A percentile compares a stretch with the other conserved stretches of the same genome.
These are phyloP conservation scores for Thamnophis elegans DNA, from an alignment of 2,797 vertebrate species.

Conservation along the genomic window DNA sequence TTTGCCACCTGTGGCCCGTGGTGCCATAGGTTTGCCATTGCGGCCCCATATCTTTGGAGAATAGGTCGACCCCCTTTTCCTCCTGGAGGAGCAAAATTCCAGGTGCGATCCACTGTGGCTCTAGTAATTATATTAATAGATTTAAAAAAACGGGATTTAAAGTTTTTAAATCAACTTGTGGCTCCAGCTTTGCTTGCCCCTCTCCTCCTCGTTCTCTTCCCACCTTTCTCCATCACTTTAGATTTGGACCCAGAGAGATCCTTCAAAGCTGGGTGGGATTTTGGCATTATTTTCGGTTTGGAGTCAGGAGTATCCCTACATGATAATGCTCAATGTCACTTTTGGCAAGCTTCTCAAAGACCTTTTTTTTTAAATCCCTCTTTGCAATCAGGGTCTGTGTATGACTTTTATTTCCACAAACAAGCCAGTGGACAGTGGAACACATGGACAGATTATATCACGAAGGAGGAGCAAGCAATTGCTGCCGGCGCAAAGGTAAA, in stretches of 20 bases:
- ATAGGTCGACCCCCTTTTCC: too few relatives aligned
- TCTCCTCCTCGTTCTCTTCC: neutral
- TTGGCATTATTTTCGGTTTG: neutral
- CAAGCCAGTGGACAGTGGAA: conserved; percentile 82
- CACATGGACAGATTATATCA: conserved; percentile 84
- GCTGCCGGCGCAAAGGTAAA: conserved; percentile 77
- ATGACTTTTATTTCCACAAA: conserved; percentile 90
- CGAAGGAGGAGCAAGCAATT: conserved; percentile 79
- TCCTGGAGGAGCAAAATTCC: too few relatives aligned
- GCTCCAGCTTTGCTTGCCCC: neutral
- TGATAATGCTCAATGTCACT: neutral
- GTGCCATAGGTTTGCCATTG: too few relatives aligned
- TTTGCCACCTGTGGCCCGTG: too few relatives aligned
- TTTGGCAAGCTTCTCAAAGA: conserved; percentile 16
- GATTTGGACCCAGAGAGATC: neutral
- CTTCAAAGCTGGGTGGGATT: neutral
- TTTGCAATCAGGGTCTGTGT: conserved; percentile 81
- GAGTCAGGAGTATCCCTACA: neutral
- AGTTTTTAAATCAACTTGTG: neutral
- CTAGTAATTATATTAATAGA: too few relatives aligned
- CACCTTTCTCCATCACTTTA: neutral
- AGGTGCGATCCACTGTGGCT: too few relatives aligned
- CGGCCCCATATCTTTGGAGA: too few relatives aligned
- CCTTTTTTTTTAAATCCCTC: neutral
- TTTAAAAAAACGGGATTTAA: too few relatives aligned